Conservation (phyloP, 92 coral and sea anemone species). For the Palythoa grandis region DNA sequence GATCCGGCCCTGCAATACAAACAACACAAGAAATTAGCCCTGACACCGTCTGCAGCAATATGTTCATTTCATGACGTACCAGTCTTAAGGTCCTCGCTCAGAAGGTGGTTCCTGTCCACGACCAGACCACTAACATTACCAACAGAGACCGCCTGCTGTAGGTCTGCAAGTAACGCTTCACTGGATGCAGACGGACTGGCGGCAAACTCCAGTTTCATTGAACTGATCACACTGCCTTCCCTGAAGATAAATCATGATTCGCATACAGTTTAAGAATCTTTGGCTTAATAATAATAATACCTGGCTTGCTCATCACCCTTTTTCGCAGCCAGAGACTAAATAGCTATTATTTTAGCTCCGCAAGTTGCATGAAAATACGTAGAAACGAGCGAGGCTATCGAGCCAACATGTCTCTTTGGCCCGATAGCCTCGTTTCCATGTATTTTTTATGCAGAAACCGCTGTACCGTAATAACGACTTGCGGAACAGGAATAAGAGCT, state of each 20-base stretch:
- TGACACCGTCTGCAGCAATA: background rate
- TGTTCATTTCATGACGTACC: background rate
- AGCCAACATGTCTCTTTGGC: too few species aligned
- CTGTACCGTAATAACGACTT: too few species aligned
- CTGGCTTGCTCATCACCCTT: too few species aligned
- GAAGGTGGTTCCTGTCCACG: slow-evolving; percentile 64
- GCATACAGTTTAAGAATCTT: background rate
- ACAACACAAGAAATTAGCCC: background rate
- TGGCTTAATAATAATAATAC: background rate
- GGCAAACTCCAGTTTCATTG: slow-evolving; percentile 64
- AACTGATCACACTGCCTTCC: slow-evolving; percentile 74
- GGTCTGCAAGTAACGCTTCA: slow-evolving; percentile 56
- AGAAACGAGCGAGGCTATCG: too few species aligned
- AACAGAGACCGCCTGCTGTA: slow-evolving; percentile 61
- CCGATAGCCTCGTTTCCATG: too few species aligned
- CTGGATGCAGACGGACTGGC: slow-evolving; percentile 51
- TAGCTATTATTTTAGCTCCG: background rate
- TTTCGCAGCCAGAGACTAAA: too few species aligned
- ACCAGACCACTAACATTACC: slow-evolving; percentile 69
- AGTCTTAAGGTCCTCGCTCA: slow-evolving; percentile 25
- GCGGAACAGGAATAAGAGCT: too few species aligned
- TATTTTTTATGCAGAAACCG: too few species aligned
- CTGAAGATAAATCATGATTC: slow-evolving; percentile 35
- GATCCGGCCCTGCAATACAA: too few species aligned
- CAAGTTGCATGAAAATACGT: too few species aligned